Evolutionary conservation across 2,113 vertebrate species (phyloP).

Genomic region (Poeciliopsis prolifica): DNA sequence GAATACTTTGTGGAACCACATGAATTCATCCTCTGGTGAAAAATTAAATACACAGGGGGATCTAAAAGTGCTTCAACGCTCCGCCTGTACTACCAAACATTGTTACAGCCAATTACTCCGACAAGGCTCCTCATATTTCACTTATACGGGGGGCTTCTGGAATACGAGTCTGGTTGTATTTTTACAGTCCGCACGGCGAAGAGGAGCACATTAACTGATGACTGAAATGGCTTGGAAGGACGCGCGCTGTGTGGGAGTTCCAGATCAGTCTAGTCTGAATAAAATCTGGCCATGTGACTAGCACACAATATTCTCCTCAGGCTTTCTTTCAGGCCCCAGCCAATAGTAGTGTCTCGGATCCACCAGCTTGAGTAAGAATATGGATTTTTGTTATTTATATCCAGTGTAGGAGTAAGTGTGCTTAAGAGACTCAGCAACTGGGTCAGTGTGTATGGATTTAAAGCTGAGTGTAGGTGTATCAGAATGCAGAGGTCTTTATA

Average conservation of each 20-base stretch:
- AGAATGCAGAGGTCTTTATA: constrained; percentile 19
- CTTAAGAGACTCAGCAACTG: constrained; percentile 37
- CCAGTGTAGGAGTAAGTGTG: constrained; percentile 38
- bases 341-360: constrained; percentile 2
- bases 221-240: not conserved
- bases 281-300: constrained; percentile 16
- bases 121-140: constrained; percentile 8
- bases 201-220: constrained; percentile 9
- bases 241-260: constrained; percentile 20
- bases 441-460: constrained; percentile 54
- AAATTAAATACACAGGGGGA: not conserved
- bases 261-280: constrained; percentile 35
- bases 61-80: not conserved
- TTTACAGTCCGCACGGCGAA: constrained; percentile 14
- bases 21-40: not conserved
- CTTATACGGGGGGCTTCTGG: not conserved
- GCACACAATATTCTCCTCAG: not conserved
- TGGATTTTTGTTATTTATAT: constrained; percentile 21
- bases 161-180: constrained; percentile 33
- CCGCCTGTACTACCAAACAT: not conserved
- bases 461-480: constrained; percentile 47
- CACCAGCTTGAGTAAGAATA: constrained; percentile 10
- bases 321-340: constrained; percentile 5
- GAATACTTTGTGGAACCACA: not conserved
- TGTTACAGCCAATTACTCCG: not conserved